Base-by-base conservation (phyloP, 2,888 invertebrate genomes). In the Lycia hirtaria region DNA sequence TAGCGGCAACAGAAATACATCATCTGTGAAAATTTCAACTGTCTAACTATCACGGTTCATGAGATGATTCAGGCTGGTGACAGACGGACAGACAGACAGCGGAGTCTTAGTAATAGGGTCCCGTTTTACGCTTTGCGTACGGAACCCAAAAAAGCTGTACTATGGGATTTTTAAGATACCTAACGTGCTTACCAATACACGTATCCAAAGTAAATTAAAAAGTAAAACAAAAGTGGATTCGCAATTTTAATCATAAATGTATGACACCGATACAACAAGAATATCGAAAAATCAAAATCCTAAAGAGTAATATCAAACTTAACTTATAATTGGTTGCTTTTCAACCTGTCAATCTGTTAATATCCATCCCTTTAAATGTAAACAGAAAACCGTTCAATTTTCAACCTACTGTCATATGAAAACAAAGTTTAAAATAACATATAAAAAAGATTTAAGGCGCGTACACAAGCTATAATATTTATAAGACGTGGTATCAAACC, bases 221-320 rank as follows among this genome's bases (percentile, higher is more conserved):
- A 72, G 71, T 70, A 61, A 78, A 72, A 75, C 72, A 74, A 65
- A 69, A 65, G 64, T 60, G 69, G 69, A 87, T 86, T 87, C 86
- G 88, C 89, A 82, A 87, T 89, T 92, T 89, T 90, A 90, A 91
- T 90, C 89, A 90, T 83, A 85, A 88, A 82, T 76, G 83, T 79
- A 83, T 78, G 75, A 75, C 85, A 82, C 84, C 79, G 75, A 81
- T 83, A 85, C 77, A 85, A 86, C 79, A 88, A 86, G 82, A 88
- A 81, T 82, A 84, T 87, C 81, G 85, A 88, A 86, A 90, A 88
- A 87, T 87, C 87, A 86, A 87, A 87, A 85, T 79, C 80, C 80
- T 81, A 80, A 86, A 83, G 85, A 85, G 81, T 85, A 85, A 88
- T 87, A 88, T 87, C 87, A 88, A 85, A 88, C 85, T 84, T 77